These are phyloP conservation scores for Lynx canadensis DNA, from an alignment of 2,113 vertebrate genomes.

Conservation along the genomic window DNA sequence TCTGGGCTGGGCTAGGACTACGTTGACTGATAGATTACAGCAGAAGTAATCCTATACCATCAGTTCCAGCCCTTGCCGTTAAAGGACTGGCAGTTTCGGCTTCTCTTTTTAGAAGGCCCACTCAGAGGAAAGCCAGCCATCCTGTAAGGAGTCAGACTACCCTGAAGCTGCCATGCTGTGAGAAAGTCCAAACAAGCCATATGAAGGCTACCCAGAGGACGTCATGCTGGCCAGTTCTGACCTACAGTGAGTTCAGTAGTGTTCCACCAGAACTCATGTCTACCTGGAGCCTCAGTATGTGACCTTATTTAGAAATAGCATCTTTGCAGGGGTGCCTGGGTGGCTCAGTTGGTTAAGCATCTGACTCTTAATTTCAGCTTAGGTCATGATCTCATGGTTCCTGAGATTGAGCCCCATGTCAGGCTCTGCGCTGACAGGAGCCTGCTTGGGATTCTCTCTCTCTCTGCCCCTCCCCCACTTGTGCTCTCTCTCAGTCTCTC, in stretches of 20 bases:
- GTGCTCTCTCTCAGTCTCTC: too few relatives aligned
- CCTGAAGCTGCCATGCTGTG: too few relatives aligned
- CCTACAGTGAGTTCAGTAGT: background rate
- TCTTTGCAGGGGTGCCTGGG: background rate
- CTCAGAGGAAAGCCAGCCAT: background rate
- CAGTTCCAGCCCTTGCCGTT: background rate
- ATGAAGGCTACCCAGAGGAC: background rate
- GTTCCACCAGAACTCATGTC: background rate
- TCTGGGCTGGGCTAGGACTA: background rate
- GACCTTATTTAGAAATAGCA: background rate
- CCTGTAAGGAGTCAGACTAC: background rate
- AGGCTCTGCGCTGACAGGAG: too few relatives aligned
- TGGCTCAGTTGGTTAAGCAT: too few relatives aligned
- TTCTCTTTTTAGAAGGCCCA: background rate
- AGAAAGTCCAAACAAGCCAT: background rate
- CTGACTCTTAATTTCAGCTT: too few relatives aligned
- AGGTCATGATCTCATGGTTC: too few relatives aligned
- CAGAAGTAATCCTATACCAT: background rate
- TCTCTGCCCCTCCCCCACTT: too few relatives aligned
- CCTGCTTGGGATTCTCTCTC: background rate
- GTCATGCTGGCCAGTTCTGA: background rate
- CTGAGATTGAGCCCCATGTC: too few relatives aligned
- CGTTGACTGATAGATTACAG: background rate
- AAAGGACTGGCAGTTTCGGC: background rate
- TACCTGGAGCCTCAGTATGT: background rate